A percentile compares a stretch with the other conserved stretches of the same genome.
These are phyloP conservation scores for Gila orcuttii DNA, from an alignment of 2,113 vertebrate species.

Conservation along the genomic window DNA sequence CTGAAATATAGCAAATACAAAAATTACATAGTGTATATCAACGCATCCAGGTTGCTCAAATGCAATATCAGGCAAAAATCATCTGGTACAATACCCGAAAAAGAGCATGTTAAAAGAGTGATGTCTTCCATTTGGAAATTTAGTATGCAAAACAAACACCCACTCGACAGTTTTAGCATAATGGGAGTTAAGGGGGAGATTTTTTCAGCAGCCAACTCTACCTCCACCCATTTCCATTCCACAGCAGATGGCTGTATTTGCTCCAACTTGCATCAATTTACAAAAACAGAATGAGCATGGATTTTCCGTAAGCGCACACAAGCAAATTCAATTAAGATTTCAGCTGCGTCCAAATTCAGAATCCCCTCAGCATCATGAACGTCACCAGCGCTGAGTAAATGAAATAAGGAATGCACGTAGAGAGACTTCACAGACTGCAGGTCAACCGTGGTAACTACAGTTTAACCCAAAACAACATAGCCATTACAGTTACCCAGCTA, in stretches of 20 bases:
- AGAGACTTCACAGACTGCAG: neutral
- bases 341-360: constrained; percentile 28
- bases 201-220: neutral
- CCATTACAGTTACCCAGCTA: neutral
- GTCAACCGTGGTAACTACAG: neutral
- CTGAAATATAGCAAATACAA: constrained; percentile 2
- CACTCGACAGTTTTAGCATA: constrained; percentile 12
- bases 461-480: neutral
- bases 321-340: constrained; percentile 50
- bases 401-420: neutral
- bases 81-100: neutral
- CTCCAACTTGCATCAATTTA: constrained; percentile 43
- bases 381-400: neutral
- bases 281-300: constrained; percentile 32
- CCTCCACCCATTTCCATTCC: constrained; percentile 25
- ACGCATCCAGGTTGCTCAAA: neutral
- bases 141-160: constrained; percentile 19
- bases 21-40: neutral
- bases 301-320: constrained; percentile 40
- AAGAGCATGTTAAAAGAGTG: constrained; percentile 1
- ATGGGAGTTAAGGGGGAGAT: constrained; percentile 19
- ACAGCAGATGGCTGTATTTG: constrained; percentile 48
- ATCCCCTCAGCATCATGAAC: constrained; percentile 13
- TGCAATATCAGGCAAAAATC: constrained; percentile 13
- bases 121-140: neutral